Evolutionary conservation across 2,888 invertebrate genomes (phyloP).

Genomic region (Caenorhabditis sp.): DNA sequence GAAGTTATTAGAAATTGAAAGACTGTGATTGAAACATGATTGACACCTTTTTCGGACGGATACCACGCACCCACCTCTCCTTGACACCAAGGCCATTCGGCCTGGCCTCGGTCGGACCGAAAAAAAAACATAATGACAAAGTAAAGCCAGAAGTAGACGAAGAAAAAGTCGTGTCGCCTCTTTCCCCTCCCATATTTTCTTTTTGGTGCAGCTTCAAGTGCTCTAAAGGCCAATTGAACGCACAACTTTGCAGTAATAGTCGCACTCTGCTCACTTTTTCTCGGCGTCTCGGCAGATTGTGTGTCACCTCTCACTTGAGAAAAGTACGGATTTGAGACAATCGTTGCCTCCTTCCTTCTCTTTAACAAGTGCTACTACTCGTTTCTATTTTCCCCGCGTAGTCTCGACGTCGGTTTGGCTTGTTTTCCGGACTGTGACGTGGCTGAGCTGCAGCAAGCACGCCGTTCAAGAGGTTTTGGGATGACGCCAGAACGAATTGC

Average conservation of each 20-base stretch:
- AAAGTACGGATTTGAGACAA: constrained; percentile 37
- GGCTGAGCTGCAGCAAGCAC: constrained; percentile 4
- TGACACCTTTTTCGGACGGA: constrained; percentile 46
- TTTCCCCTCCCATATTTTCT: neutral
- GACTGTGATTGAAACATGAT: constrained; percentile 40
- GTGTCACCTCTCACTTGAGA: constrained; percentile 22
- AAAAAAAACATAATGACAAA: constrained; percentile 36
- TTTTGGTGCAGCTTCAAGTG: constrained; percentile 60
- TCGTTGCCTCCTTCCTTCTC: constrained; percentile 11
- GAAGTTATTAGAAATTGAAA: constrained; percentile 47
- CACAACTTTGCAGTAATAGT: constrained; percentile 60
- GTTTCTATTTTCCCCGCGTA: constrained; percentile 3
- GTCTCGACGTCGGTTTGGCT: constrained; percentile 14
- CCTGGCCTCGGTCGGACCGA: constrained; percentile 25
- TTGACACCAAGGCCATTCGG: constrained; percentile 58
- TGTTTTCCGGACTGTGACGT: constrained; percentile 59
- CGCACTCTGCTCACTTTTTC: constrained; percentile 30
- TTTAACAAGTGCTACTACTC: constrained; percentile 38
- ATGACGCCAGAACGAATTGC: constrained; percentile 52
- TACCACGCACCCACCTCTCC: constrained; percentile 33
- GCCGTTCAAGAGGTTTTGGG: constrained; percentile 47
- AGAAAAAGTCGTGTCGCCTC: constrained; percentile 29
- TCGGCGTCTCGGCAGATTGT: constrained; percentile 30
- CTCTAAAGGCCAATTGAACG: constrained; percentile 57
- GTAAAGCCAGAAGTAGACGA: constrained; percentile 16